Evolutionary conservation across 2,888 invertebrate genomes (phyloP).

Genomic region (Monochamus alternatus): DNA sequence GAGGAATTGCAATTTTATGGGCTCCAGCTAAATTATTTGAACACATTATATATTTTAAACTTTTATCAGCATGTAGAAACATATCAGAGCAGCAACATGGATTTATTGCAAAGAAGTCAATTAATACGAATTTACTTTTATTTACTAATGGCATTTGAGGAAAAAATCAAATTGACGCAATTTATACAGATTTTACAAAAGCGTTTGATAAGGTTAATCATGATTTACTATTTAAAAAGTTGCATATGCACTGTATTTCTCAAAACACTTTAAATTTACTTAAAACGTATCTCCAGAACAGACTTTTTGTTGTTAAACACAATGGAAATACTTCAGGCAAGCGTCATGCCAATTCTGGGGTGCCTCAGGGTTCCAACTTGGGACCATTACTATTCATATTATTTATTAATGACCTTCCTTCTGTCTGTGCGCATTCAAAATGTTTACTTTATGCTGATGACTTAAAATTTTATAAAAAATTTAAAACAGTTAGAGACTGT

Average conservation of each 20-base stretch:
- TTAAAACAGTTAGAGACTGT: constrained; percentile 6
- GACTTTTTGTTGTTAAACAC: neutral
- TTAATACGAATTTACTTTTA: constrained; percentile 15
- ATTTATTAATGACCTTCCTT: constrained; percentile 16
- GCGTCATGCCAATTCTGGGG: constrained; percentile 11
- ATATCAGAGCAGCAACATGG: neutral
- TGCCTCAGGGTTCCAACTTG: constrained; percentile 17
- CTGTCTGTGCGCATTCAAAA: neutral
- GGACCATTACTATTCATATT: constrained; percentile 10
- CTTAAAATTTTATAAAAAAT: constrained; percentile 7
- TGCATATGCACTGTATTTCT: neutral
- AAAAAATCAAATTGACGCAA: constrained; percentile 6
- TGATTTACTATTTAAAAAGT: neutral
- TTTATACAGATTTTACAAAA: constrained; percentile 28
- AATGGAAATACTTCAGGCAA: constrained; percentile 13
- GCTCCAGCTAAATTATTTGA: constrained; percentile 14
- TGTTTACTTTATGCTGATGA: constrained; percentile 14
- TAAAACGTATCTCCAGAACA: neutral
- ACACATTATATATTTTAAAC: constrained; percentile 23
- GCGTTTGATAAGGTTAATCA: constrained; percentile 26
- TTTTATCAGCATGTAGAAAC: neutral
- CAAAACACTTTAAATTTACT: neutral
- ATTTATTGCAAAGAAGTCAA: constrained; percentile 9
- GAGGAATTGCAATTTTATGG: neutral
- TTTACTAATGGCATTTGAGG: neutral